These are phyloP conservation scores for Nansenia antarctica DNA, from an alignment of 2,113 vertebrate genomes.

Conservation along the genomic window DNA sequence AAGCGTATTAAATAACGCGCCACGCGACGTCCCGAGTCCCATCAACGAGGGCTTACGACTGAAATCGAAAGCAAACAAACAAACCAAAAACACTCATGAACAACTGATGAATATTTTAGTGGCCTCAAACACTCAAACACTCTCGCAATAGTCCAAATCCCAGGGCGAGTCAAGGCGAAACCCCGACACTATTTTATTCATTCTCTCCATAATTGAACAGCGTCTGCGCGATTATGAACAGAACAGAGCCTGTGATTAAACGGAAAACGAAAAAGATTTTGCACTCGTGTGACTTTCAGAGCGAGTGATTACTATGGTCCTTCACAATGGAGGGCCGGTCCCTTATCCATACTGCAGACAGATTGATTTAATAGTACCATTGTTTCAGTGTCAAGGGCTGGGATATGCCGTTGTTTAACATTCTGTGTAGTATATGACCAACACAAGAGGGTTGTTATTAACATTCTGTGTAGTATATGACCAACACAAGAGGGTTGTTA, in stretches of 20 bases:
- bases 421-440: conserved; percentile 63
- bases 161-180: conserved; percentile 29
- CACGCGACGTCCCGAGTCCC: not conserved
- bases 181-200: conserved; percentile 30
- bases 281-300: conserved; percentile 45
- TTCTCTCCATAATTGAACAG: conserved; percentile 37
- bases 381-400: conserved; percentile 49
- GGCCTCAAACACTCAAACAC: not conserved
- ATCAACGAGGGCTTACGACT: conserved; percentile 4
- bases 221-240: conserved; percentile 47
- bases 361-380: conserved; percentile 68
- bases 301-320: conserved; percentile 37
- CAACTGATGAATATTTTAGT: conserved; percentile 21
- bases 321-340: conserved; percentile 30
- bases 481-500: too few species aligned
- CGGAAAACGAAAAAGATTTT: too few species aligned
- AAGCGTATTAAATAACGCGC: not conserved
- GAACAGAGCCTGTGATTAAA: conserved; percentile 21
- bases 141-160: conserved; percentile 1
- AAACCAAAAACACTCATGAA: conserved; percentile 25
- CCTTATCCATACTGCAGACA: conserved; percentile 44
- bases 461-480: too few species aligned
- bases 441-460: too few species aligned
- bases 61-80: not conserved
- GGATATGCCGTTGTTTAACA: conserved; percentile 63